Evolutionary conservation across 2,888 invertebrate species (phyloP).

Genomic region (Himalopsyche japonica): DNA sequence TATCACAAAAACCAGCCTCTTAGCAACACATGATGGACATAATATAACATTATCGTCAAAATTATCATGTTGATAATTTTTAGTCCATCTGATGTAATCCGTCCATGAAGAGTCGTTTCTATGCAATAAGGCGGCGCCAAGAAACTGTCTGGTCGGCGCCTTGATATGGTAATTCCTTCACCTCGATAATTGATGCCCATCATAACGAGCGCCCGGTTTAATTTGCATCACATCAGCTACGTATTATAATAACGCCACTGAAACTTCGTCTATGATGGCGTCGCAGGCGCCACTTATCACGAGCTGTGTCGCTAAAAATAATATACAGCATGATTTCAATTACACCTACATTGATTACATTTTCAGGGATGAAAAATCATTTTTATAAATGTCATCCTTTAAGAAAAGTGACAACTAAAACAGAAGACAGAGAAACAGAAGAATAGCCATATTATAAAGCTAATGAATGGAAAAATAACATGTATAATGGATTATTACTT

Average conservation of each 20-base stretch:
- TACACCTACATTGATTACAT: background rate
- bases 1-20: too few relatives aligned
- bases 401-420: too few relatives aligned
- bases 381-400: too few relatives aligned
- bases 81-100: background rate
- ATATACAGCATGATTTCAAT: background rate
- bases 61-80: too few relatives aligned
- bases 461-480: too few relatives aligned
- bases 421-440: too few relatives aligned
- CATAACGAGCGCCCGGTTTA: background rate
- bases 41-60: too few relatives aligned
- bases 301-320: background rate
- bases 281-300: background rate
- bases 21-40: too few relatives aligned
- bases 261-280: background rate
- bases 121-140: background rate
- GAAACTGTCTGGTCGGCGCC: background rate
- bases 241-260: background rate
- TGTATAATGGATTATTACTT: too few relatives aligned
- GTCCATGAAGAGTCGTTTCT: background rate
- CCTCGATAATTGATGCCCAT: background rate
- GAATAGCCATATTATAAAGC: too few relatives aligned
- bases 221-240: background rate
- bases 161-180: background rate
- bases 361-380: too few relatives aligned